A percentile compares a stretch with the other conserved stretches of the same genome.
Evolutionary conservation across 2,113 vertebrate genomes (phyloP).

Genomic region (Hippocampus abdominalis): DNA sequence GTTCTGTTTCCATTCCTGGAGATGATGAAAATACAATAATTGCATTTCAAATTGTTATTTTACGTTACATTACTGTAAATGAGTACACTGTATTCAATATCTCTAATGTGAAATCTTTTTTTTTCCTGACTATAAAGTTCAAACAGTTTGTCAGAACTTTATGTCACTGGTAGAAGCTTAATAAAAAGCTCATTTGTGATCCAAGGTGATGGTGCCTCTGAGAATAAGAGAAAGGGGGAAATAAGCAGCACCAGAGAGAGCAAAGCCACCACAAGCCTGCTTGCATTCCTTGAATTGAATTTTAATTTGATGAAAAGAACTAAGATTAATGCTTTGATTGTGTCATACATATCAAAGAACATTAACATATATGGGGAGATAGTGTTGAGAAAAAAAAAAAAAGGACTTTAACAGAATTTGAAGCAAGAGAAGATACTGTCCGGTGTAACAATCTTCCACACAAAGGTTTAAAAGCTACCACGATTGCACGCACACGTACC

Average conservation of each 20-base stretch:
- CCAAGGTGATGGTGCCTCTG: conserved; percentile 55
- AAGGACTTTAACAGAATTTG: neutral
- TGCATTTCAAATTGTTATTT: too few species aligned
- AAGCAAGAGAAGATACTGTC: neutral
- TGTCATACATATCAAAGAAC: conserved; percentile 12
- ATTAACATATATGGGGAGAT: neutral
- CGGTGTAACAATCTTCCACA: neutral
- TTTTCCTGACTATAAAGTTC: conserved; percentile 14
- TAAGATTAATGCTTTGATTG: conserved; percentile 5
- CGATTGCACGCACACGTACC: neutral
- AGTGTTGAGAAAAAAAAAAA: neutral
- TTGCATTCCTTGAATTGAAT: conserved; percentile 45
- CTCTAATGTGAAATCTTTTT: neutral
- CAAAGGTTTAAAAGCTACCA: neutral
- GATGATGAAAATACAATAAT: neutral
- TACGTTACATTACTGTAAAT: too few species aligned
- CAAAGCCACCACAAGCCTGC: conserved; percentile 19
- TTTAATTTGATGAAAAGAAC: conserved; percentile 31
- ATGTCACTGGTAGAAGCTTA: conserved; percentile 33
- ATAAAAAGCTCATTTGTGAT: conserved; percentile 66
- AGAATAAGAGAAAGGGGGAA: conserved; percentile 51
- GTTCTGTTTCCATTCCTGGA: too few species aligned
- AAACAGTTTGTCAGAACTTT: conserved; percentile 16
- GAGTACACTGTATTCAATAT: neutral
- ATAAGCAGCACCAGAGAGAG: conserved; percentile 43